Conservation (phyloP, 2,797 vertebrate genomes). For the Sebastes kiyomatsui region DNA sequence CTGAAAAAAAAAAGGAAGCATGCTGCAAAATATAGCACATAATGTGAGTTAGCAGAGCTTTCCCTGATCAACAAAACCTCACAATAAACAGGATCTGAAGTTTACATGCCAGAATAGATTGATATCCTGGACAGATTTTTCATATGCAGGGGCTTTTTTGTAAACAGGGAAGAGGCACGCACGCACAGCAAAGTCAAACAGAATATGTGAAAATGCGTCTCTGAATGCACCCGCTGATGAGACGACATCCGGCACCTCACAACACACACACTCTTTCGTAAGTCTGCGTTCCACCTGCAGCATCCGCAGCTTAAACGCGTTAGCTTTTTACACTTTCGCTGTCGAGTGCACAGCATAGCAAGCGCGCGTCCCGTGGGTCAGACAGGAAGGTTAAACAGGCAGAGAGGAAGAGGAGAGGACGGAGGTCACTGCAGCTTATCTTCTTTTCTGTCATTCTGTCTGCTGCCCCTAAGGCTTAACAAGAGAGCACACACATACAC, state of each 20-base stretch:
- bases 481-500: slow-evolving; percentile 1
- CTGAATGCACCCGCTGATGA: not conserved
- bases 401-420: slow-evolving; percentile 47
- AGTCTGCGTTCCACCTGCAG: slow-evolving; percentile 29
- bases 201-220: not conserved
- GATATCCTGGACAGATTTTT: not conserved
- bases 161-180: not conserved
- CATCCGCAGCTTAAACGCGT: slow-evolving; percentile 17
- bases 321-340: slow-evolving; percentile 1
- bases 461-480: slow-evolving; percentile 51
- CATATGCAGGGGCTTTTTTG: not conserved
- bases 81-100: not conserved
- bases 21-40: not conserved
- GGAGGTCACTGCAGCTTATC: slow-evolving; percentile 73
- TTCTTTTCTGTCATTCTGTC: slow-evolving; percentile 61
- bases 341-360: slow-evolving; percentile 40
- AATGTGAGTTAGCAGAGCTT: not conserved
- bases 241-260: slow-evolving; percentile 9
- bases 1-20: not conserved
- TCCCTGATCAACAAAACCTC: not conserved
- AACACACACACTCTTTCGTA: not conserved
- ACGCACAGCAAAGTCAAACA: not conserved
- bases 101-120: not conserved
- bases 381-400: slow-evolving; percentile 70
- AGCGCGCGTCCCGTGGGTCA: slow-evolving; percentile 53